A percentile compares a stretch with the other conserved stretches of the same genome.
Evolutionary conservation across 2,888 invertebrate species (phyloP).

Genomic region (Minunthozetes semirufus): DNA sequence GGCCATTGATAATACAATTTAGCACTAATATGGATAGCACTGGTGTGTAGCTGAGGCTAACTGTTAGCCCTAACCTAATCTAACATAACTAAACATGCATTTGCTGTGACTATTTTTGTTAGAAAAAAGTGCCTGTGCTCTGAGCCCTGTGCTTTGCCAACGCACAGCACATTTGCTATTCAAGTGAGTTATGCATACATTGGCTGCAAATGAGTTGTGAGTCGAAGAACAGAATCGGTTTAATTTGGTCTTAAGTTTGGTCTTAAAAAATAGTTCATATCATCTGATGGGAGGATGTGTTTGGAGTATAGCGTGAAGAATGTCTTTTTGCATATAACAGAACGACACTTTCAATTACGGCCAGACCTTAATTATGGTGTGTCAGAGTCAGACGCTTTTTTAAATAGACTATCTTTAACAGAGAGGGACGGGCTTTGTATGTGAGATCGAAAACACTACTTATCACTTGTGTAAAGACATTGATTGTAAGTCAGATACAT

Average conservation of each 20-base stretch:
- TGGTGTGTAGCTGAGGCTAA: neutral
- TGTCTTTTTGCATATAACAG: constrained; percentile 11
- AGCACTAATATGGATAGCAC: neutral
- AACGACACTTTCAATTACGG: constrained; percentile 17
- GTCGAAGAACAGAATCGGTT: neutral
- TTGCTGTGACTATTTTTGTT: constrained; percentile 10
- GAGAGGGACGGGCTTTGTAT: neutral
- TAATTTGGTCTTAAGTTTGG: neutral
- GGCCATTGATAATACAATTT: constrained; percentile 22
- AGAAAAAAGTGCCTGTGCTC: neutral
- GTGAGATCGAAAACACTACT: no score
- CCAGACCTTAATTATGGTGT: constrained; percentile 12
- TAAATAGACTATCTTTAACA: neutral
- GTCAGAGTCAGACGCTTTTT: neutral
- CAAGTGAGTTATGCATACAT: constrained; percentile 2
- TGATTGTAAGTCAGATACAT: no score
- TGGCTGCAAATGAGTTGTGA: neutral
- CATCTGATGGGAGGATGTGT: neutral
- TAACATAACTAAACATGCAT: neutral
- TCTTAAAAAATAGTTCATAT: neutral
- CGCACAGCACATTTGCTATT: no score
- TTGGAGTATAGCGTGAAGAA: constrained; percentile 5
- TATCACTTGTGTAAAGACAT: no score
- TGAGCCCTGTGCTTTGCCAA: no score
- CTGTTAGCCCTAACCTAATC: neutral